A percentile compares a stretch with the other conserved stretches of the same genome.
These are phyloP conservation scores for Leptinotarsa peninsularis DNA, from an alignment of 2,888 invertebrate genomes.

Conservation along the genomic window DNA sequence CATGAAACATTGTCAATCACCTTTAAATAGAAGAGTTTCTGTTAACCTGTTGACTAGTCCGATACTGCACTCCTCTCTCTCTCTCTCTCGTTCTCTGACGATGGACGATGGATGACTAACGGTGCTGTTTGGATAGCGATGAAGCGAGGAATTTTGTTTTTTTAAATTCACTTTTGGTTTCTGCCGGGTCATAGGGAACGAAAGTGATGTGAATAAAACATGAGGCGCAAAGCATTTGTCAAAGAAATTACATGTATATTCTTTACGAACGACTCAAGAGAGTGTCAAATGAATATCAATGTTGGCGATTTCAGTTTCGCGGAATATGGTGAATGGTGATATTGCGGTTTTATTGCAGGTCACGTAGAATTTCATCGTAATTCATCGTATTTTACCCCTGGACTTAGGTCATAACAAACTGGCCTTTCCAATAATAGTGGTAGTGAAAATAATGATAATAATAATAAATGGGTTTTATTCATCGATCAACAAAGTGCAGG, in stretches of 20 bases:
- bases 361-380: background rate
- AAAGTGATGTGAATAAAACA: conserved; percentile 16
- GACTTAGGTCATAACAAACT: background rate
- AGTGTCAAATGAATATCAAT: conserved; percentile 13
- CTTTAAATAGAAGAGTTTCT: too few species aligned
- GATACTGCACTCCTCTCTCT: too few species aligned
- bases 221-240: conserved; percentile 6
- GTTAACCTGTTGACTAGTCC: too few species aligned
- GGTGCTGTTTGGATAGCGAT: conserved; percentile 14
- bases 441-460: too few species aligned
- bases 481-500: too few species aligned
- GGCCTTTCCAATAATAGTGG: too few species aligned
- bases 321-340: background rate
- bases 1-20: too few species aligned
- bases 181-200: conserved; percentile 15
- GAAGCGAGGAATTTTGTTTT: conserved; percentile 20
- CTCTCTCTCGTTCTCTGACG: too few species aligned
- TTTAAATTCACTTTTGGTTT: conserved; percentile 18
- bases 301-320: background rate
- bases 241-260: background rate
- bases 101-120: conserved; percentile 15
- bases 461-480: too few species aligned
- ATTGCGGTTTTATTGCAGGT: background rate
- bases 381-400: background rate
- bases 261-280: background rate